Base-by-base conservation (phyloP, 2,888 invertebrate species). In the Hetaerina titia region DNA sequence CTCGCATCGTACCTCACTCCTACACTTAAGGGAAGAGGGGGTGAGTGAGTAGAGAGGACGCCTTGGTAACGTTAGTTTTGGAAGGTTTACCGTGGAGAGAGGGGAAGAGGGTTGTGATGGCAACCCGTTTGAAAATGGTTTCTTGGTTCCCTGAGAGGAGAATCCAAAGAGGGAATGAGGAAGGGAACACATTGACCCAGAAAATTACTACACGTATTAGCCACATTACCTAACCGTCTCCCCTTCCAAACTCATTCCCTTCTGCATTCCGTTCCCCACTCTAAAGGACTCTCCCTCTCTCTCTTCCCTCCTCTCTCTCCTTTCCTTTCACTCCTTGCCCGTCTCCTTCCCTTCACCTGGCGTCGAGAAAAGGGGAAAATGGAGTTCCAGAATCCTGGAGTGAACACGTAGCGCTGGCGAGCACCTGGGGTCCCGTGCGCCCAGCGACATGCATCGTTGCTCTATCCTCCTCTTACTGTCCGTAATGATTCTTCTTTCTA, bases 121-220 rank as follows among this genome's bases (percentile, higher is more conserved):
- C 13, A 13, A 63, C 5, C 63, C 8, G 90, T 63, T 63, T 25
- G 90, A 63, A 90, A 90, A 90, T 90, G 63, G 90, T n/a, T 89
- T 89, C 89, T 22, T 22, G 89, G 58, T 58, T 58, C 19, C 63
- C 63, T 57, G 89, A 58, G 58, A 89, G 89, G 90, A 63, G 31
- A 25, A 31, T n/a, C 57, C 90, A 45, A 19, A 15, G 88, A 13
- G 88, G 56, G 63, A 88, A 11, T 2, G 88, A 88, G 45, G n/a
- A 22, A 45, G 56, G 57, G 88, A 31, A 63, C 25, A 63, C 89
- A 58, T 89, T 90, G 90, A 63, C 90, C 90, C 90, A 90, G 58
- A 90, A 63, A 63, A 89, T 89, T 89, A 58, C 58, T 89, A 89
- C 60, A 90, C 63, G 63, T 17, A 63, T 63, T 25, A 90, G 63